A percentile compares a stretch with the other conserved stretches of the same genome.
phyloP scores from a whole-genome alignment of 2,113 vertebrate species.

The Pheucticus melanocephalus region DNA sequence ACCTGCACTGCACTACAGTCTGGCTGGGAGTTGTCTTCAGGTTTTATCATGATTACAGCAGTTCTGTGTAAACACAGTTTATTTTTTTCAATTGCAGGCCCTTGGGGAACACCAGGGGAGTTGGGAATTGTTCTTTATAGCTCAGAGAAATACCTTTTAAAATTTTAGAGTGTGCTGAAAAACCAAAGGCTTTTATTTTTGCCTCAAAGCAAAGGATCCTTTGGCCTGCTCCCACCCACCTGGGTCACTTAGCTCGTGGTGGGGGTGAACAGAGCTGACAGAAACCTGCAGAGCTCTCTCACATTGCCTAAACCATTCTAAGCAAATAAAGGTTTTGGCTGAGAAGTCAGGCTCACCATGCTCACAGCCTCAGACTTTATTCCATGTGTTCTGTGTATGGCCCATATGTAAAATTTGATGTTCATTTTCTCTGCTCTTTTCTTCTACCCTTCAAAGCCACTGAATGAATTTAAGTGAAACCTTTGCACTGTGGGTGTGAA shows the following conservation, averaged over 20 bases:
- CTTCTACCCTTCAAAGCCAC: rapidly evolving
- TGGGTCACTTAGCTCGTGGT: rapidly evolving
- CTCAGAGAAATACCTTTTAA: not conserved
- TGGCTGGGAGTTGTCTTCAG: not conserved
- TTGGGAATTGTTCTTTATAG: not conserved
- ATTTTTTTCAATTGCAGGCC: not conserved
- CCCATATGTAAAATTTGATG: rapidly evolving
- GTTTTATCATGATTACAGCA: not conserved
- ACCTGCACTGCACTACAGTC: not conserved
- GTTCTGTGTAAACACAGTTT: not conserved
- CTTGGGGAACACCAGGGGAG: not conserved
- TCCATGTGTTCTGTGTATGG: not conserved
- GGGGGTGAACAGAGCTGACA: not conserved
- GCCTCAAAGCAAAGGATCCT: not conserved
- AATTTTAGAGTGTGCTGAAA: not conserved
- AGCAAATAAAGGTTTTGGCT: not conserved
- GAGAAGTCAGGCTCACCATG: rapidly evolving
- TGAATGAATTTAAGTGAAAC: not conserved
- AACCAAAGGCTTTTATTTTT: not conserved
- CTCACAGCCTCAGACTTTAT: not conserved
- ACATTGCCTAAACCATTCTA: not conserved
- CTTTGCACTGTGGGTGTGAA: not conserved
- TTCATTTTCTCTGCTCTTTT: not conserved
- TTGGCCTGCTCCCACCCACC: not conserved
- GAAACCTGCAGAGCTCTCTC: not conserved